Evolutionary conservation across 2,888 invertebrate genomes (phyloP).

Genomic region (Cheilosia vulpina): DNA sequence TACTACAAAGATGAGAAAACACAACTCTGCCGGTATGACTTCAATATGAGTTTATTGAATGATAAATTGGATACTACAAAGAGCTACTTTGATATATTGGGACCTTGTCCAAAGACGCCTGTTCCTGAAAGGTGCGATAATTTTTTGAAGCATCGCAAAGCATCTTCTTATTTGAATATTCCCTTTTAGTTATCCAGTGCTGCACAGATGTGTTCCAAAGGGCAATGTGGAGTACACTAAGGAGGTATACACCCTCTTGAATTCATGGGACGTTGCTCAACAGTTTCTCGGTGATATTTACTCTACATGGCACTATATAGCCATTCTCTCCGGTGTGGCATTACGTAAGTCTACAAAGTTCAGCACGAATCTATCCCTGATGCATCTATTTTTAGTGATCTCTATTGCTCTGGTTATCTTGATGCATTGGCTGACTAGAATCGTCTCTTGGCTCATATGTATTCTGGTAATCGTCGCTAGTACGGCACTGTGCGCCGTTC

Average conservation of each 20-base stretch:
- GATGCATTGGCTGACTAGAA: conserved; percentile 91
- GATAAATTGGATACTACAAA: conserved; percentile 81
- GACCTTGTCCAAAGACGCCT: conserved; percentile 92
- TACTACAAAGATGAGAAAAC: conserved; percentile 90
- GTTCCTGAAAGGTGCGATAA: conserved; percentile 87
- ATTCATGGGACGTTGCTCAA: conserved; percentile 94
- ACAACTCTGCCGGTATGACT: conserved; percentile 90
- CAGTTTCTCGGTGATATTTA: conserved; percentile 95
- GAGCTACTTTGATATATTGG: conserved; percentile 84
- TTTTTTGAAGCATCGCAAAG: background rate
- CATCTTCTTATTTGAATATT: background rate
- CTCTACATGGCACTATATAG: conserved; percentile 93
- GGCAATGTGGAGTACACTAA: conserved; percentile 87
- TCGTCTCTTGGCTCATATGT: conserved; percentile 95
- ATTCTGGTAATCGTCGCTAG: conserved; percentile 90
- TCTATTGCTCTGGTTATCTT: conserved; percentile 93
- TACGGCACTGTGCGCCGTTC: conserved; percentile 89
- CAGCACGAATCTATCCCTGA: background rate
- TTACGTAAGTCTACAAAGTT: conserved; percentile 86
- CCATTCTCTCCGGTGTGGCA: conserved; percentile 91
- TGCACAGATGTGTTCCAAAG: conserved; percentile 94
- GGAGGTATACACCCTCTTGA: conserved; percentile 91
- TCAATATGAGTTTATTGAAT: conserved; percentile 85
- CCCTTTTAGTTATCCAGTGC: conserved; percentile 87
- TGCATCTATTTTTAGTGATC: conserved; percentile 86